A percentile compares a stretch with the other conserved stretches of the same genome.
Conservation (phyloP, 2,888 invertebrate genomes). For the Drosophila mercatorum region DNA sequence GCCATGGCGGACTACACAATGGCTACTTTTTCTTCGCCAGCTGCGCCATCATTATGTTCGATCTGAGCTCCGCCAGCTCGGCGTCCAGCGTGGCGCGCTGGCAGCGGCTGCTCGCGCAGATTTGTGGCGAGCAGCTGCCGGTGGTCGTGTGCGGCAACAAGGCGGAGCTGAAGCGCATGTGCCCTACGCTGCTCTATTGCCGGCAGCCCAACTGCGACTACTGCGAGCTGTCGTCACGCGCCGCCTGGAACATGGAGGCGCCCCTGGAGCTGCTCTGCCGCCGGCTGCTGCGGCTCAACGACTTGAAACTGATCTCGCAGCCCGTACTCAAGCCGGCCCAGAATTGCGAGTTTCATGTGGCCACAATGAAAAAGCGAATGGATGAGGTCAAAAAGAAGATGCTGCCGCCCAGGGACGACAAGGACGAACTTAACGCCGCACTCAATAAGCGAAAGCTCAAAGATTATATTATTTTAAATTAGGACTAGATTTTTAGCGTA, state of each 20-base stretch:
- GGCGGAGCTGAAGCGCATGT: conserved; percentile 39
- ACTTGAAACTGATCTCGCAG: conserved; percentile 26
- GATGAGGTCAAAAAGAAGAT: conserved; percentile 8
- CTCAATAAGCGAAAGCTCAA: background rate
- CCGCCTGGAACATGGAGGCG: conserved; percentile 39
- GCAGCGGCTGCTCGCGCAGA: conserved; percentile 13
- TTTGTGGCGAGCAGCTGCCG: conserved; percentile 36
- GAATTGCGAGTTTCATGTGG: background rate
- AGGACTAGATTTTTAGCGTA: background rate
- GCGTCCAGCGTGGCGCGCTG: conserved; percentile 31
- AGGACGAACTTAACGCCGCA: background rate
- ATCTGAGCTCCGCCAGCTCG: conserved; percentile 20
- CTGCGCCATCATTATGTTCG: conserved; percentile 43
- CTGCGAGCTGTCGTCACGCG: conserved; percentile 33
- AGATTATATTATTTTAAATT: conserved; percentile 21
- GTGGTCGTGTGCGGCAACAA: conserved; percentile 47
- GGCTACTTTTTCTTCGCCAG: conserved; percentile 39
- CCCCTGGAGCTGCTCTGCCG: conserved; percentile 33
- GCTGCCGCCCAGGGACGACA: background rate
- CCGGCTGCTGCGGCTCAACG: conserved; percentile 17
- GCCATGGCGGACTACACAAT: conserved; percentile 18
- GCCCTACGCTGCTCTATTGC: background rate
- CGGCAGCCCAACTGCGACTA: conserved; percentile 26
- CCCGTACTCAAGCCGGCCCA: conserved; percentile 8
- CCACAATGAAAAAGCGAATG: conserved; percentile 19